Evolutionary conservation across 2,797 vertebrate genomes (phyloP).

Genomic region (Bryconaethiops microstoma): DNA sequence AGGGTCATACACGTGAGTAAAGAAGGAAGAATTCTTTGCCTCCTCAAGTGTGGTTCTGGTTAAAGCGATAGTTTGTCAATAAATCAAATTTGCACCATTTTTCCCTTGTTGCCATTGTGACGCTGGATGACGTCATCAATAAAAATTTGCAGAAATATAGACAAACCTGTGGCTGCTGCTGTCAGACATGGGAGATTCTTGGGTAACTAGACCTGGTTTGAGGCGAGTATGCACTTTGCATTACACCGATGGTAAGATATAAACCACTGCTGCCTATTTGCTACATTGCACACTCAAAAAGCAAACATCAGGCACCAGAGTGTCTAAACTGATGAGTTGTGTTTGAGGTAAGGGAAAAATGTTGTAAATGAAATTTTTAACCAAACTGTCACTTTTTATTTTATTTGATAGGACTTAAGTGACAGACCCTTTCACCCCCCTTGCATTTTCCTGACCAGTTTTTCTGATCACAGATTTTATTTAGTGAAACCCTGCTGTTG

Average conservation of each 20-base stretch:
- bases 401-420: background rate
- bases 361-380: too few species aligned
- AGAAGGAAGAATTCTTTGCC: background rate
- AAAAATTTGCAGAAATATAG: background rate
- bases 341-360: background rate
- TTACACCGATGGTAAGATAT: background rate
- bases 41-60: background rate
- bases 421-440: conserved; percentile 9
- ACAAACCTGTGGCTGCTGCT: background rate
- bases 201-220: background rate
- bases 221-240: background rate
- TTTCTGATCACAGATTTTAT: conserved; percentile 53
- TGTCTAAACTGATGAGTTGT: background rate
- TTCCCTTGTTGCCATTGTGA: too few species aligned
- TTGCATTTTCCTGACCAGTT: conserved; percentile 10
- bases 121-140: too few species aligned
- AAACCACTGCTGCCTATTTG: background rate
- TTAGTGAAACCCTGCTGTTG: conserved; percentile 55
- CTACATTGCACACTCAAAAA: background rate
- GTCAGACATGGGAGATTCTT: background rate
- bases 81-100: background rate
- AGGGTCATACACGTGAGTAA: conserved; percentile 16
- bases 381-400: background rate
- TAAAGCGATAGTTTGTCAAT: background rate
- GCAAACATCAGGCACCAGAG: background rate